A percentile compares a stretch with the other conserved stretches of the same genome.
phyloP scores from a whole-genome alignment of 1,140 invertebrate genomes.

The Caenorhabditis brenneri region DNA sequence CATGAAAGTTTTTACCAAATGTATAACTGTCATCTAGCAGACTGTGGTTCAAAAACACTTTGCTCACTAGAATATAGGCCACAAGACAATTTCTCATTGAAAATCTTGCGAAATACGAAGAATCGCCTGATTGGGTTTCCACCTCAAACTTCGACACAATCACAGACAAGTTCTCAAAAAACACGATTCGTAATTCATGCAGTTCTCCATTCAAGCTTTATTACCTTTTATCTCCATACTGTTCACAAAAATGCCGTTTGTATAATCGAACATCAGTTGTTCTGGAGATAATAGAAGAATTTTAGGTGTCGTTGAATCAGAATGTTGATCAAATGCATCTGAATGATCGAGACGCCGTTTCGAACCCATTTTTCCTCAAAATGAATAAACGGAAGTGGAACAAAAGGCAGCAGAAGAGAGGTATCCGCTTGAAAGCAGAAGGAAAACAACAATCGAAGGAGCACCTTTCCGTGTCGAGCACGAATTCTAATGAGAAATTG shows the following conservation, averaged over 20 bases:
- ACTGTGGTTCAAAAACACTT: too few species aligned
- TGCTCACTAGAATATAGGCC: too few species aligned
- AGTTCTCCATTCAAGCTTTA: too few species aligned
- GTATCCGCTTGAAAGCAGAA: neutral
- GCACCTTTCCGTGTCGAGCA: neutral
- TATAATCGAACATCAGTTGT: slow-evolving; percentile 30
- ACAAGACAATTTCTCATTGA: too few species aligned
- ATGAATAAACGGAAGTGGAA: neutral
- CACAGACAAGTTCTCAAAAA: too few species aligned
- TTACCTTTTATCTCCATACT: neutral
- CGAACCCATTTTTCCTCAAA: neutral
- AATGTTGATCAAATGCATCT: slow-evolving; percentile 24
- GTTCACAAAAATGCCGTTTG: slow-evolving; percentile 1
- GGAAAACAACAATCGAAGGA: neutral
- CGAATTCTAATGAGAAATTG: slow-evolving; percentile 39
- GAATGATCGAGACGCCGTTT: slow-evolving; percentile 1
- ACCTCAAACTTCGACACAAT: too few species aligned
- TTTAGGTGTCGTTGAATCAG: slow-evolving; percentile 1
- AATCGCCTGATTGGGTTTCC: too few species aligned
- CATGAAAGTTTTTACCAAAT: too few species aligned
- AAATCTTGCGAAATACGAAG: too few species aligned
- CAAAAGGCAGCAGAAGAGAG: neutral
- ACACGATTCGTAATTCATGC: too few species aligned
- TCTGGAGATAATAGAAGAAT: slow-evolving; percentile 9
- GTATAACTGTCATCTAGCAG: too few species aligned